Percentiles rank a stretch among this genome's conserved stretches.
Conservation (phyloP, 2,888 invertebrate species). For the Sarcophaga carnaria region DNA sequence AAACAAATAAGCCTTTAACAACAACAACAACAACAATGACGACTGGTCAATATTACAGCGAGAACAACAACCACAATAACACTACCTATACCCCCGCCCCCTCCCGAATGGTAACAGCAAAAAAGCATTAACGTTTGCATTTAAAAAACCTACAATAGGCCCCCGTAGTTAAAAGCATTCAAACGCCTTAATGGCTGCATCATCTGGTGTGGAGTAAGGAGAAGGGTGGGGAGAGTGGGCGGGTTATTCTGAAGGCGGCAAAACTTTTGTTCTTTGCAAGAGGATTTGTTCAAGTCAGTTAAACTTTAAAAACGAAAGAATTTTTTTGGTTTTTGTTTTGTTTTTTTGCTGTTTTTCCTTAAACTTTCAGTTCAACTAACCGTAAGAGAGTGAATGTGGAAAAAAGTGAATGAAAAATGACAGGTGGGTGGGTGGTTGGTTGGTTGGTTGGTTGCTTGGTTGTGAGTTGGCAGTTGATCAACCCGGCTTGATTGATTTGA, state of each 20-base stretch:
- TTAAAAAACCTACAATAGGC: no score
- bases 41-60: not conserved
- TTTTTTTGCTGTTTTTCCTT: not conserved
- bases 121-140: no score
- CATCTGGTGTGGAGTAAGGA: no score
- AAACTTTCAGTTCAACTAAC: constrained; percentile 36
- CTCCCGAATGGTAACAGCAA: no score
- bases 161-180: not conserved
- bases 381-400: constrained; percentile 29
- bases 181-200: not conserved
- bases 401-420: constrained; percentile 19
- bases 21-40: not conserved
- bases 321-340: no score
- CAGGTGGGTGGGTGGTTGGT: not conserved
- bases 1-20: not conserved
- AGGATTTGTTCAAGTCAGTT: constrained; percentile 24
- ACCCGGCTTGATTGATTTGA: no score
- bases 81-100: no score
- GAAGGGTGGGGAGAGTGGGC: not conserved
- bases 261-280: not conserved
- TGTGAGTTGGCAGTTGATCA: no score
- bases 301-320: constrained; percentile 22
- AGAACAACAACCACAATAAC: not conserved
- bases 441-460: not conserved
- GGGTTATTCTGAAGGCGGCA: not conserved